Evolutionary conservation across 1,140 invertebrate genomes (phyloP).

Genomic region (Microplitis mediator): DNA sequence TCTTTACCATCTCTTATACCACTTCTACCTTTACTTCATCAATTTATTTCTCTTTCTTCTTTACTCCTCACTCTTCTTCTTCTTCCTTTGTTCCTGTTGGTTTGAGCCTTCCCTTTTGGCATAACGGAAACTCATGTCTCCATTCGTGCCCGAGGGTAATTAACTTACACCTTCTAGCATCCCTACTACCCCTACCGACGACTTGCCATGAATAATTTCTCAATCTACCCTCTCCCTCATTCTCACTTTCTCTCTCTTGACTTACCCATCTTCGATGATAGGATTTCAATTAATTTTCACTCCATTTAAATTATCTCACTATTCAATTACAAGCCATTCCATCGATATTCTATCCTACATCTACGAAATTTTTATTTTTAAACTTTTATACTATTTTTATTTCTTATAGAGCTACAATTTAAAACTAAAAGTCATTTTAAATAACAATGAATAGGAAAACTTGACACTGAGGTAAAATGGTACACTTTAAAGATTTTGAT

Average conservation of each 20-base stretch:
- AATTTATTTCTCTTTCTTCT: neutral
- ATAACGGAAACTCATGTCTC: slow-evolving; percentile 32
- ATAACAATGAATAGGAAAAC: no score
- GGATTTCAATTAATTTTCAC: slow-evolving; percentile 28
- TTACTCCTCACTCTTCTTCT: neutral
- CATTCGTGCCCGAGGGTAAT: slow-evolving; percentile 40
- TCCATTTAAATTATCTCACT: slow-evolving; percentile 14
- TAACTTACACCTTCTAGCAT: slow-evolving; percentile 40
- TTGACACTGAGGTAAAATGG: no score
- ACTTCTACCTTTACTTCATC: neutral
- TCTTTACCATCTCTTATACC: neutral
- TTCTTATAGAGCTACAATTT: neutral
- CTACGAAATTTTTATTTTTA: neutral
- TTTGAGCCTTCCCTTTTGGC: neutral
- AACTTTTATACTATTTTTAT: neutral
- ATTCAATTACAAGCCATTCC: slow-evolving; percentile 1
- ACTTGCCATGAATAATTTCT: slow-evolving; percentile 30
- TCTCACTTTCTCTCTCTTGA: neutral
- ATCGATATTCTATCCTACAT: neutral
- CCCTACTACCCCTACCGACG: neutral
- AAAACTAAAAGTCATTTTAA: no score
- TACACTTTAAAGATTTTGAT: no score
- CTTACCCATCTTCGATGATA: slow-evolving; percentile 5
- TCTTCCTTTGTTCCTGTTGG: neutral
- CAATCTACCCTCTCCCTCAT: slow-evolving; percentile 4